phyloP scores from a whole-genome alignment of 2,888 invertebrate species.

The Phytoseiulus persimilis region DNA sequence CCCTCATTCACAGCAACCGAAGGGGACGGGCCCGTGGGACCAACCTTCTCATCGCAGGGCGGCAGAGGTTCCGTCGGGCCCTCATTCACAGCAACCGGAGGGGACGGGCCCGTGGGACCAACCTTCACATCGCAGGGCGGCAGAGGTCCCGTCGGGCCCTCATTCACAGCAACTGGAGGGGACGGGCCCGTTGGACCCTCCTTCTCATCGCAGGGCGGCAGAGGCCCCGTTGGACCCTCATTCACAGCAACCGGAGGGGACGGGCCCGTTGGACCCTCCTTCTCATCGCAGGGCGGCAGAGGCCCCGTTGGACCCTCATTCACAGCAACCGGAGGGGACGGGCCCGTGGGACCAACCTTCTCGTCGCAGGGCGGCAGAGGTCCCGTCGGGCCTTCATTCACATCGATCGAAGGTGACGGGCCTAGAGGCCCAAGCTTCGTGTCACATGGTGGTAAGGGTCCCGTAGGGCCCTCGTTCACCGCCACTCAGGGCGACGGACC shows the following conservation, averaged over 20 bases:
- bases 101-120: too few species aligned
- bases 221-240: neutral
- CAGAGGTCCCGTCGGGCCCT: neutral
- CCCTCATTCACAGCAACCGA: too few species aligned
- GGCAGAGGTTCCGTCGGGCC: too few species aligned
- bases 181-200: neutral
- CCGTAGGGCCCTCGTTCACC: constrained; percentile 9
- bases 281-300: neutral
- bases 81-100: too few species aligned
- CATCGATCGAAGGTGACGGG: neutral
- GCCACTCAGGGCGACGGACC: neutral
- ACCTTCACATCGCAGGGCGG: too few species aligned
- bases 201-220: too few species aligned
- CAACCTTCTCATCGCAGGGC: too few species aligned
- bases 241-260: neutral
- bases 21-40: too few species aligned
- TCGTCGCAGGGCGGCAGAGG: neutral
- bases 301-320: neutral
- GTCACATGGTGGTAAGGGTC: neutral
- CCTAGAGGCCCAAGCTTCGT: neutral
- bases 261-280: neutral
- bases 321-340: neutral
- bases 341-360: neutral
- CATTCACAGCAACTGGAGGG: neutral
- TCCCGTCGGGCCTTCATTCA: neutral